Evolutionary conservation across 2,797 vertebrate species (phyloP), one percentile per base, ranked within the genome.

Genomic region (Parauchenoglanis punctatus): DNA sequence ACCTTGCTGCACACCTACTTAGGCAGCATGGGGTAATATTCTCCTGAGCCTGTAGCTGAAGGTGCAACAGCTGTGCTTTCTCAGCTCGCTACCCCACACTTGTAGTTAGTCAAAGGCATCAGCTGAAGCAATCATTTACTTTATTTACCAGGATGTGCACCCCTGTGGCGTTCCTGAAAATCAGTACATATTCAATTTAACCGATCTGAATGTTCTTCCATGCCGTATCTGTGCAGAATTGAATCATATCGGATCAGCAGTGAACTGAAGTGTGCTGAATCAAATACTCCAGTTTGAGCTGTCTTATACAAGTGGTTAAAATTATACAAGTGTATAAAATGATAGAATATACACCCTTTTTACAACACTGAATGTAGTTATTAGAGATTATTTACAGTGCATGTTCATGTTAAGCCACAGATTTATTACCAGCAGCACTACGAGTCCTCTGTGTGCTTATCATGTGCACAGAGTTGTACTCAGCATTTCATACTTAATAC

Each of bases 401-500:
- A 7, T 31, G 25, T 70, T 70, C 67, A 40, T 49, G 12, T n/a
- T 52, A 15, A n/a, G 12, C 44, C 11, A 11, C n/a, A 40, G 46
- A 67, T 83, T 67, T 75, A 87, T 68, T 80, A 58, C 52, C 68
- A 15, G 11, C 18, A 56, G 23, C 20, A 28, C 15, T 28, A 28
- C 0, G 20, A 70, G 65, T 18, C 52, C 75, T 25, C 58, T 58
- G 67, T 61, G 87, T 44, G 44, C 76, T 88, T 68, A 23, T 85
- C 52, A 44, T 54, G 15, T 75, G 52, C 77, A 56, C 65, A 68
- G 77, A 82, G 87, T 63, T n/a, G 70, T 86, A 86, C 89, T 86
- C 15, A 11, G 35, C n/a, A 89, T 40, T 4, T 61, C 54, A 84
- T 90, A 93, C 92, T 91, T 88, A 91, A 94, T 95, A 92, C 90